Base-by-base conservation (phyloP, 2,888 invertebrate genomes). In the Lithosia quadra region DNA sequence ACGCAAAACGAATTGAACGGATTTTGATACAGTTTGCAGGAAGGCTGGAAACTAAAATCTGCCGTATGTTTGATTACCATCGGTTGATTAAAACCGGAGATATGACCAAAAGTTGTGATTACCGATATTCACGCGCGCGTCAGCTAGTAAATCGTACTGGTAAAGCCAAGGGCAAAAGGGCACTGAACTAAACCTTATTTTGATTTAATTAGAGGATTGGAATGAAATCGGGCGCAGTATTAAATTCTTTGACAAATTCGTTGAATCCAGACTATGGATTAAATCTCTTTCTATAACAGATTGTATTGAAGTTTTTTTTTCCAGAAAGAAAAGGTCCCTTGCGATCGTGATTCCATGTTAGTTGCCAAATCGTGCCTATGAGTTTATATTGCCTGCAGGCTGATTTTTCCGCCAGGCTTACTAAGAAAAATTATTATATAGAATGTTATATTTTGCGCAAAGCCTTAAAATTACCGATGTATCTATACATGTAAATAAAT, bases 191-290 rank as follows among this genome's bases (percentile, higher is more conserved):
- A 74, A 67, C 22, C 71, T 63, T 68, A 65, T 68, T 63, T 72
- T 71, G 68, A 70, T 76, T 74, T 69, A 71, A 75, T 76, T 70
- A 78, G 58, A 70, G 59, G n/a, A 58, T 71, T 62, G 49, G 9
- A 71, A 71, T 57, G 53, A 75, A 79, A 68, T 72, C 69, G 63
- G 64, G 61, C 49, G 43, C 56, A 63, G 62, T 72, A 81, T 77
- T 72, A 75, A 80, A 77, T 83, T 80, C 79, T 76, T 72, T 76
- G 72, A 75, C 75, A 77, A 81, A 80, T 76, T 74, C 74, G 67
- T 72, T 56, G 61, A 61, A 74, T 71, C 67, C 59, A 76, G 65
- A n/a, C 49, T 67, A 70, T 75, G 75, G 76, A 77, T 77, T 61
- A 69, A 73, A 72, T 76, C 77, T 74, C 33, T 74, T 75, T 72